Percentiles rank a stretch among this genome's conserved stretches.
Conservation (phyloP, 2,797 vertebrate species). For the Lates japonicus region DNA sequence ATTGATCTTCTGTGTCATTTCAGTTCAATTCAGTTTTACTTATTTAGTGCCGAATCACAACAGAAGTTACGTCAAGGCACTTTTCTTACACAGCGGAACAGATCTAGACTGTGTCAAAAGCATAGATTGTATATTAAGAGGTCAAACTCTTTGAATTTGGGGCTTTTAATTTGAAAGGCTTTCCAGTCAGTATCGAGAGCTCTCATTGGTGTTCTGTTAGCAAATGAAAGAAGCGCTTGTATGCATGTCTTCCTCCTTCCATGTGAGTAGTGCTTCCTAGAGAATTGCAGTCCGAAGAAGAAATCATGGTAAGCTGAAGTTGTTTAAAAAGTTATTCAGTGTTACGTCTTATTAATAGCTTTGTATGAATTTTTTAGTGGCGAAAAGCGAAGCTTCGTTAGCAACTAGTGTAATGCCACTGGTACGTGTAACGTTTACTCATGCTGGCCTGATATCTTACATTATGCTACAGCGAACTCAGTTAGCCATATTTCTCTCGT, state of each 20-base stretch:
- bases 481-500: fast-evolving
- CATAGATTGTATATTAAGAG: too few species aligned
- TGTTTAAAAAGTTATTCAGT: too few species aligned
- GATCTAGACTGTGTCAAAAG: too few species aligned
- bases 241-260: background rate
- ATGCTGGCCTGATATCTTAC: background rate
- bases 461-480: background rate
- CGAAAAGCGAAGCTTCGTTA: too few species aligned
- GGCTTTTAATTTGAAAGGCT: background rate
- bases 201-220: constrained; percentile 61
- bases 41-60: too few species aligned
- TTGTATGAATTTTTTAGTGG: background rate
- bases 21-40: too few species aligned
- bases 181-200: constrained; percentile 39
- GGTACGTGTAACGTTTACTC: background rate
- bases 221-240: constrained; percentile 66
- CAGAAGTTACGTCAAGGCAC: too few species aligned
- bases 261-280: constrained; percentile 55
- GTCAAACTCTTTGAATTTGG: background rate
- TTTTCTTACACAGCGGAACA: too few species aligned
- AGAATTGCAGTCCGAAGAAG: background rate
- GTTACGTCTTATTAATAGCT: background rate
- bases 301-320: constrained; percentile 72
- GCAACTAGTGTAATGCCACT: background rate
- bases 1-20: too few species aligned